Base-by-base conservation (phyloP, 2,888 invertebrate species). In the Eupithecia exiguata region DNA sequence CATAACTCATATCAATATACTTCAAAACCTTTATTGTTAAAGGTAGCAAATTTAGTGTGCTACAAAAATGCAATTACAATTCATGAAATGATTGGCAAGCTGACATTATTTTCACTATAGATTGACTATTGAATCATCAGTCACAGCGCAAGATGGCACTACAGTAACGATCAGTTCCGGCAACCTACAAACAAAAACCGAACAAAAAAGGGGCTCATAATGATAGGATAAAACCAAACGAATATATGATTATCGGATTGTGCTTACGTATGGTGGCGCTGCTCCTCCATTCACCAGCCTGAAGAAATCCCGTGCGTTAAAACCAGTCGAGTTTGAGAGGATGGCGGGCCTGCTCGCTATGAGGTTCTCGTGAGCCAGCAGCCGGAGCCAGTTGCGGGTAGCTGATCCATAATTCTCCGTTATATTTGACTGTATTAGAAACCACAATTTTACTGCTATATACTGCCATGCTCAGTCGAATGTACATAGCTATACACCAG, bases 331-430 rank as follows among this genome's bases (percentile, higher is more conserved):
- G 36, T 62, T 58, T 4, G 69, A n/a, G 12, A 72, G 58, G 36
- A 78, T 38, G 10, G 14, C 25, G 40, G 38, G 0, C 1, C 66
- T 75, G 0, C 75, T 62, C 0, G 68, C 75, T 10, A 53, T 0
- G 14, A 80, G 62, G 30, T 74, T 78, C 65, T 78, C 76, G n/a
- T 72, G 73, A 5, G 69, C 35, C n/a, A 79, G 5, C 14, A 76
- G n/a, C 10, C 75, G 71, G 21, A 80, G 46, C 80, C 80, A 80
- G 0, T 75, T 72, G n/a, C 75, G 70, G 1, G 73, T 25, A 0
- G 63, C 16, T 14, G 35, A 1, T 10, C 75, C 78, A 62, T 25
- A 76, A 4, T 62, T n/a, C 10, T 46, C 49, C 2, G 78, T 75
- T 5, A 78, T 9, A 0, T 30, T 21, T 7, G 21, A 65, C 80